Evolutionary conservation across 2,888 invertebrate genomes (phyloP), one percentile per base, ranked within the genome.

Genomic region (Drosophila anomalata): DNA sequence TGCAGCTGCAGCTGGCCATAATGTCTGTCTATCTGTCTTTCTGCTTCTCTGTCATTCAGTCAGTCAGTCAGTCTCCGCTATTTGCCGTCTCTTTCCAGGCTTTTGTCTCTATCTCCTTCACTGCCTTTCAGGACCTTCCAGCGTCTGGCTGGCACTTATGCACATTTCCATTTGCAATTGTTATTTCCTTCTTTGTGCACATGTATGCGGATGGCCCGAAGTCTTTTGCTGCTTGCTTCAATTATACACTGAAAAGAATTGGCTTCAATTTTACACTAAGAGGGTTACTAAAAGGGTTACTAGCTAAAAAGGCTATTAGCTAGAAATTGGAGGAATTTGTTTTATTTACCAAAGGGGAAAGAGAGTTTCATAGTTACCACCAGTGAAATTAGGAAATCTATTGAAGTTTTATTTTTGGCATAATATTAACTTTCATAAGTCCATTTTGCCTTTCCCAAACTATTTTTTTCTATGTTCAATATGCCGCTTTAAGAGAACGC

Each of bases 151-250:
- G 79, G 81, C 87, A 83, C 84, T 83, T 83, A 78, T 84, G 84
- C 81, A 78, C 83, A 84, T 87, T 84, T 84, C 87, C 87, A 87
- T 84, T 84, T 87, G 75, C 79, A 85, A 85, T 85, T 85, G 87
- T 87, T 85, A 86, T 82, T 86, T 82, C 73, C 87, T 56, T 69
- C 78, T 83, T 78, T 85, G 79, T 77, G 75, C 73, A 57, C 50
- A 73, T 70, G 69, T 76, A 68, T 65, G 59, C 56, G 52, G 29
- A 48, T 55, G 65, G 31, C 63, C 57, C 54, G 39, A 58, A 65
- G 71, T 56, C 44, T 65, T 57, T 62, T 50, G 50, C 63, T 17
- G 61, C 47, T 59, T 36, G n/a, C 47, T 61, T 36, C 47, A 29
- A 29, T 17, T 33, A 11, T 31, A 60, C 61, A 60, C 61, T 11